Base-by-base conservation (phyloP, 92 coral and sea anemone genomes). In the Ricordea florida region DNA sequence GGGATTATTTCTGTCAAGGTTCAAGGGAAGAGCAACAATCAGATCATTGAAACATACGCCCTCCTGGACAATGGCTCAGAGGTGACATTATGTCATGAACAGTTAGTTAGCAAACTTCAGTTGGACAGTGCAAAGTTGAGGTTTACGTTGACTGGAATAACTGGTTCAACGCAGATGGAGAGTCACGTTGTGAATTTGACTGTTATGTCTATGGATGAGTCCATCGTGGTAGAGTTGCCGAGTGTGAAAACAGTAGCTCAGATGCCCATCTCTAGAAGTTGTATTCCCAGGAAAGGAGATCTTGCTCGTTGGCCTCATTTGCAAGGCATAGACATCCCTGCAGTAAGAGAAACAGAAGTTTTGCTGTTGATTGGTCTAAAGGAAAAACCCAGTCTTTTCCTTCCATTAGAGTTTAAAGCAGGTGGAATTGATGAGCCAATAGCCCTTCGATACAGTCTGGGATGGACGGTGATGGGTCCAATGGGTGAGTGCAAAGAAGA, bases 381-480 rank as follows among this genome's bases (percentile, higher is more conserved):
- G 22, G 42, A 56, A 6, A 18, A 46, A 20, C 83, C 83, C 13
- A 34, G 67, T 46, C 44, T 83, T 7, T 83, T 75, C 55, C 53
- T 75, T 7, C 83, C 76, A 3, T 52, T 78, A 34, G 90, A 85
- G 38, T 34, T 21, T 48, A 73, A 68, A 29, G 37, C 50, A 29
- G 82, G 82, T 57, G 63, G 75, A 4, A 6, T 40, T 21, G 67
- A 57, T 23, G 73, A 78, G 30, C 85, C 85, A 15, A 46, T 63
- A 11, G 90, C 90, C 17, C 31, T 56, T 30, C 36, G 72, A 62
- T 78, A 85, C 57, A 78, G 90, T 37, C 67, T 87, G 18, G 92
- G 88, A 61, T 87, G 88, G 83, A 81, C 85, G 43, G 89, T 82
- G 53, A 82, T 76, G 79, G 89, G 93, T 25, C 85, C 82, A 16